These are phyloP conservation scores for Eugnorisma glareosa DNA, from an alignment of 2,888 invertebrate genomes.

Conservation along the genomic window DNA sequence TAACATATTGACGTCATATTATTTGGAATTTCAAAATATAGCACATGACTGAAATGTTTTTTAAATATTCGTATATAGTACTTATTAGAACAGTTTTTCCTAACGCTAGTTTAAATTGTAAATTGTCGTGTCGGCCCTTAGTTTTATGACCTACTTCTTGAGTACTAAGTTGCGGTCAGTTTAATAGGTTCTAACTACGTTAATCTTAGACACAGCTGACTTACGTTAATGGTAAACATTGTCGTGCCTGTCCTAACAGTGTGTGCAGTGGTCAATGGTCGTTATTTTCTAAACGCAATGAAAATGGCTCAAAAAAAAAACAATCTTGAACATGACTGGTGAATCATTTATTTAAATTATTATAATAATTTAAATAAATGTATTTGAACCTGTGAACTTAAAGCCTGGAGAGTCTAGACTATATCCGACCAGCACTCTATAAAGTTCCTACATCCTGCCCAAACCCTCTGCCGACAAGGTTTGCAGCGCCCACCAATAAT, in stretches of 20 bases:
- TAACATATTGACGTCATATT: no score
- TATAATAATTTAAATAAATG: no score
- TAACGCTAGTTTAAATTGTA: constrained; percentile 5
- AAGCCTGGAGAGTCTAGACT: not conserved
- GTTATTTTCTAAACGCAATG: not conserved
- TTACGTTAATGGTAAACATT: not conserved
- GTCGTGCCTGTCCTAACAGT: not conserved
- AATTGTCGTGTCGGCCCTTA: constrained; percentile 8
- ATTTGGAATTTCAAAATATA: not conserved
- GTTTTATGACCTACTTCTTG: constrained; percentile 38
- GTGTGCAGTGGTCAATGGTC: not conserved
- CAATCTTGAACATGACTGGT: not conserved
- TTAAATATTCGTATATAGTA: not conserved
- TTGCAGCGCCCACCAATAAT: not conserved
- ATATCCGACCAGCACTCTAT: not conserved
- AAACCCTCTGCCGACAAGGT: not conserved
- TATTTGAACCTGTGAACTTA: not conserved
- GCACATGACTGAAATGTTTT: not conserved
- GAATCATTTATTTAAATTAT: no score
- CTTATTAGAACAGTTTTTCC: not conserved
- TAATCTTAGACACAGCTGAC: constrained; percentile 5
- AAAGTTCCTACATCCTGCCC: not conserved
- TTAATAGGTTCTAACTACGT: constrained; percentile 9
- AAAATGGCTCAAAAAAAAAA: not conserved
- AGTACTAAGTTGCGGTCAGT: constrained; percentile 41